Evolutionary conservation across 2,113 vertebrate genomes (phyloP).

Genomic region (Panthera leo): DNA sequence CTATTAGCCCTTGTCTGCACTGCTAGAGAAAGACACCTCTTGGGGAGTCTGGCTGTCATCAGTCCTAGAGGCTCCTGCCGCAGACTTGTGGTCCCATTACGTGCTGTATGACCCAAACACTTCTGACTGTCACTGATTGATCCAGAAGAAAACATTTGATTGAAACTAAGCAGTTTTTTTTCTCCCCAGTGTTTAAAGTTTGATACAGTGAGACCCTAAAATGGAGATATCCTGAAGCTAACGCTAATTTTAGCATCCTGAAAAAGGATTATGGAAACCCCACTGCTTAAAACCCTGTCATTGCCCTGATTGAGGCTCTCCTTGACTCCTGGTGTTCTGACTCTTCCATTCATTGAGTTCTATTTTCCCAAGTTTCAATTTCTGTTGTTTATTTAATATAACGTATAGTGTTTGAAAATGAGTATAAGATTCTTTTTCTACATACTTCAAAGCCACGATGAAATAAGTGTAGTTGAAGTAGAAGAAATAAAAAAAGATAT

Average conservation of each 20-base stretch:
- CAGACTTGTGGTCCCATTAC: neutral
- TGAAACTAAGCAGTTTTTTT: neutral
- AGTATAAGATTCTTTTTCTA: neutral
- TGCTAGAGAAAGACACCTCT: neutral
- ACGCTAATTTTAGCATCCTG: neutral
- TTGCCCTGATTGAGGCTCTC: neutral
- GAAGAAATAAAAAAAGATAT: neutral
- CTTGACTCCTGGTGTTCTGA: neutral
- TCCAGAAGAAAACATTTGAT: neutral
- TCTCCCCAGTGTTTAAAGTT: neutral
- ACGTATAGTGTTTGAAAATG: neutral
- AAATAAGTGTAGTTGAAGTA: neutral
- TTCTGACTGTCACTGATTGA: neutral
- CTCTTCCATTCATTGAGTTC: neutral
- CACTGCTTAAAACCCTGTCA: neutral
- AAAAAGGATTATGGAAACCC: neutral
- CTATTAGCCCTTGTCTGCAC: neutral
- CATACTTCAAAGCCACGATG: neutral
- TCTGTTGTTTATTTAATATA: neutral
- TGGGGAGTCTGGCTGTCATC: rapidly evolving
- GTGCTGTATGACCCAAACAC: rapidly evolving
- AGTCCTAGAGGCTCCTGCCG: too few relatives aligned
- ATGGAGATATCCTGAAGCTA: neutral
- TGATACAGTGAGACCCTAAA: neutral
- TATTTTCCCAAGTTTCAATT: neutral